Evolutionary conservation across 2,113 vertebrate genomes (phyloP), one percentile per base, ranked within the genome.

Genomic region (Microtus ochrogaster): DNA sequence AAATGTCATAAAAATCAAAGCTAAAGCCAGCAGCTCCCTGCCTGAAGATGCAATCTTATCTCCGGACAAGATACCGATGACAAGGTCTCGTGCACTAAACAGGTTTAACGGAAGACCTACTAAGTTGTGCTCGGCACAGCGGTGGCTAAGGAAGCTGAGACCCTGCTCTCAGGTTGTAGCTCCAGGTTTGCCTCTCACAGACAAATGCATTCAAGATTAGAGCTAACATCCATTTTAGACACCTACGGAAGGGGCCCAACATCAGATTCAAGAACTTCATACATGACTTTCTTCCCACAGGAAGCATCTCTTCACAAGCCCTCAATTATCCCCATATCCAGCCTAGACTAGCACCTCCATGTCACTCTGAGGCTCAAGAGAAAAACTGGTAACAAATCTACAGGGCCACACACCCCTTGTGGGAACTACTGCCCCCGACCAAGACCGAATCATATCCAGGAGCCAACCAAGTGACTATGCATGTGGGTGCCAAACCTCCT

Each of bases 321-420:
- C 5, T 61, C 44, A 30, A 13, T 63, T 9, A 74, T 47, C 61
- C 73, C 86, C 3, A 33, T 17, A 4, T 26, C 77, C n/a, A 5
- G 47, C 17, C 76, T 89, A 58, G 65, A 55, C 76, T 19, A 33
- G 77, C 52, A 52, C 17, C 30, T 68, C 89, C 89, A 86, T 70
- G 89, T 95, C 94, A 66, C 10, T 2, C 66, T 30, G 73, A 96
- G 86, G 68, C 24, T 83, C 63, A 49, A 68, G 24, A 84, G 83
- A n/a, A 86, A 28, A 66, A 26, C 52, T 7, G 16, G 7, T 52
- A 12, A 33, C 0, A 2, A 36, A 76, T 79, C 41, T 9, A 33
- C 2, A 21, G 3, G 39, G 73, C 39, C 22, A 66, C 22, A 49
- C 70, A 33, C 14, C 49, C 70, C 6, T 36, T 70, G 39, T 21